These are phyloP conservation scores for Polyommatus iphigenia DNA, from an alignment of 2,888 invertebrate species.

Conservation along the genomic window DNA sequence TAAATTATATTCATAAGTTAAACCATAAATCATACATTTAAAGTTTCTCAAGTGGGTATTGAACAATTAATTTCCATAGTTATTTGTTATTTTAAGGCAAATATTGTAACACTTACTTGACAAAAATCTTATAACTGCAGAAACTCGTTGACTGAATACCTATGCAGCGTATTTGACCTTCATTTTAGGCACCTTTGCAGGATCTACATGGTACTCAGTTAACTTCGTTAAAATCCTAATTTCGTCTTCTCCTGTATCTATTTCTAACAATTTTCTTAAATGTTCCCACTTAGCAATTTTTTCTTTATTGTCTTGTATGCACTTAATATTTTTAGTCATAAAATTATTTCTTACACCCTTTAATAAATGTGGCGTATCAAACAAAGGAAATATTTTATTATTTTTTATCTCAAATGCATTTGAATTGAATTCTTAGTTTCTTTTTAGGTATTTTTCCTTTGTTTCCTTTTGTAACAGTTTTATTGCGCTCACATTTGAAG, in stretches of 20 bases:
- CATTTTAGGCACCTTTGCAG: neutral
- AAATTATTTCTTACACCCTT: conserved; percentile 33
- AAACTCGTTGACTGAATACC: neutral
- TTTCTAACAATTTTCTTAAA: neutral
- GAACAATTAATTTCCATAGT: no score
- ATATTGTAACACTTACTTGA: no score
- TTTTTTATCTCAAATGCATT: neutral
- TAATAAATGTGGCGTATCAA: conserved; percentile 33
- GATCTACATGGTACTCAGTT: neutral
- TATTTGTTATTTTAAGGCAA: no score
- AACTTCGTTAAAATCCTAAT: neutral
- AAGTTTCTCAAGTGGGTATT: no score
- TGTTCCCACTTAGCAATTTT: conserved; percentile 3
- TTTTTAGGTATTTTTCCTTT: conserved; percentile 20
- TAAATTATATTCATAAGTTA: no score
- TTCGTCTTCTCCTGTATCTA: neutral
- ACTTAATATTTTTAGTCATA: conserved; percentile 30
- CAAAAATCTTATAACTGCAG: no score
- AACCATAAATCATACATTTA: no score
- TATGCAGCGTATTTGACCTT: neutral
- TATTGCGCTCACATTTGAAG: conserved; percentile 8
- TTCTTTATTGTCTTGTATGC: neutral
- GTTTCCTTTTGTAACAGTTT: conserved; percentile 20
- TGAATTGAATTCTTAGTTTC: conserved; percentile 13
- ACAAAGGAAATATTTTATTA: conserved; percentile 30